Base-by-base conservation (phyloP, 2,113 vertebrate species). In the Columbina picui region DNA sequence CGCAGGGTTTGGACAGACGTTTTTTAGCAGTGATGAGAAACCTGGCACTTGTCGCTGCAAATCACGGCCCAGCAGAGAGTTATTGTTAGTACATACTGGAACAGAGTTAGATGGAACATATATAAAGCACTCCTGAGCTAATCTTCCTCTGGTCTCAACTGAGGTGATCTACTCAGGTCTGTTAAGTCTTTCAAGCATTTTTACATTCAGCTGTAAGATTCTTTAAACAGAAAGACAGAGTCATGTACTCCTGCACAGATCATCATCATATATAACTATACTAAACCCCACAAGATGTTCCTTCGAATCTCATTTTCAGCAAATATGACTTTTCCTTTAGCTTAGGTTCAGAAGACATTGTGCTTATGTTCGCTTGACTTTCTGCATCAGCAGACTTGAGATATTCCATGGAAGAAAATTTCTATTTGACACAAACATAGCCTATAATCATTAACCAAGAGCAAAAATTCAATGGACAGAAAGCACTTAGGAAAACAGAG, bases 381-480 rank as follows among this genome's bases (percentile, higher is more conserved):
- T 59, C 75, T 74, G 59, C 75, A 61, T 9, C 74, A 61, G 41
- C 57, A 80, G 4, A 16, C 52, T 34, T 13, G 61, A 87, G 57
- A 11, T 25, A 87, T 64, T 80, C 53, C 47, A 43, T 0, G 26
- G 45, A 53, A 60, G 18, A 50, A 90, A 82, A 74, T 27, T n/a
- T 39, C n/a, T 20, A 0, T 41, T 67, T 74, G 53, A 77, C 29
- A 29, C 27, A 60, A 79, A 68, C 22, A 49, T 2, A 21, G 75
- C n/a, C 69, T 70, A 49, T 14, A 89, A 89, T 71, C 45, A 93
- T 88, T 90, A 93, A 91, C 73, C 41, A 64, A 32, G 25, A 61
- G 50, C 32, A 20, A 71, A 84, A 87, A 87, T 26, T 45, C 80
- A 68, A n/a, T 1, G 27, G 60, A 18, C 15, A 55, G 45, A 68